A percentile compares a stretch with the other conserved stretches of the same genome.
Conservation (phyloP, 2,797 vertebrate species). For the Clamator glandarius region DNA sequence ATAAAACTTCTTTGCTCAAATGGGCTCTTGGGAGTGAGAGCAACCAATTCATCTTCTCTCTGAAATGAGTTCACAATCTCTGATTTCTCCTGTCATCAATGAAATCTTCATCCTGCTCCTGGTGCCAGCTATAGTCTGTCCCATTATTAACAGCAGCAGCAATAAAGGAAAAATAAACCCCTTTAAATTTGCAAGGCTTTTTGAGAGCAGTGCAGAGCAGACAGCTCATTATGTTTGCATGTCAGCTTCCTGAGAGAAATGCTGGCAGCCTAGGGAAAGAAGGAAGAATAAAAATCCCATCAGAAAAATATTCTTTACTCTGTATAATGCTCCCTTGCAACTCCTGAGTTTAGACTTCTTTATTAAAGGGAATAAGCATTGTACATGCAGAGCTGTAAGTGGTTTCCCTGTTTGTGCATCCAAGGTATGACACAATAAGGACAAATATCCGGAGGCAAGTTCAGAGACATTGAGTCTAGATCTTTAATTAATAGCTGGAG, state of each 20-base stretch:
- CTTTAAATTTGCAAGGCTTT: conserved; percentile 19
- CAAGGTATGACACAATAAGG: conserved; percentile 63
- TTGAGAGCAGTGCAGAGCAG: conserved; percentile 17
- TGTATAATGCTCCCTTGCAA: conserved; percentile 37
- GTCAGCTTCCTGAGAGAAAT: conserved; percentile 32
- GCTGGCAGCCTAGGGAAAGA: conserved; percentile 29
- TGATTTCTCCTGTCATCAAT: conserved; percentile 28
- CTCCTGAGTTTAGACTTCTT: conserved; percentile 8
- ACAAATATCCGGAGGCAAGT: conserved; percentile 67
- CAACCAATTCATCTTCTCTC: background rate
- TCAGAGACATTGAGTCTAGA: conserved; percentile 74
- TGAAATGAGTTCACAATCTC: background rate
- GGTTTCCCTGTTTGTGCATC: conserved; percentile 67
- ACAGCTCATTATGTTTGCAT: background rate
- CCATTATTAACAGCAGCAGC: background rate
- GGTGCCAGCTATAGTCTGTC: background rate
- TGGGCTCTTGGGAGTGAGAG: conserved; percentile 19
- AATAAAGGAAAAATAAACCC: conserved; percentile 39
- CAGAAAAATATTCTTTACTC: conserved; percentile 46
- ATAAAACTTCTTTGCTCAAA: conserved; percentile 27
- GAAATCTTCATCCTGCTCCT: conserved; percentile 44
- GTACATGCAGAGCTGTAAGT: conserved; percentile 15
- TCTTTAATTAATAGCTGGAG: conserved; percentile 73
- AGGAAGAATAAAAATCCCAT: conserved; percentile 44
- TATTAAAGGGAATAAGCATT: conserved; percentile 44